Evolutionary conservation across 2,888 invertebrate species (phyloP).

Genomic region (Melinaea menophilus): DNA sequence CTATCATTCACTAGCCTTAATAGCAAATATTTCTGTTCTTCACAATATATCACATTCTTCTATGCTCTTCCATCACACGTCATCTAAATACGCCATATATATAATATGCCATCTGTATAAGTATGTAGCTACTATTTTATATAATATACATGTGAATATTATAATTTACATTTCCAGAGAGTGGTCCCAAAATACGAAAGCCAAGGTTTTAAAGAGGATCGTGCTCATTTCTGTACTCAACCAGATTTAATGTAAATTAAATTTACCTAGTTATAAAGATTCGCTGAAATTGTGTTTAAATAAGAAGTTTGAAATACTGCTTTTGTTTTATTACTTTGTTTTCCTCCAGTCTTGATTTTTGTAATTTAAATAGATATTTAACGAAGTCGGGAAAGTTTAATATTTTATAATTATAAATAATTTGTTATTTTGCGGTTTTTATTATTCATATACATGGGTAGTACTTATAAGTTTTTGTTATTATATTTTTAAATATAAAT

Average conservation of each 20-base stretch:
- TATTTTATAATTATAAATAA: no score
- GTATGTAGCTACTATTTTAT: background rate
- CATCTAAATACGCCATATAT: no score
- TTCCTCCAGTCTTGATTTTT: constrained; percentile 12
- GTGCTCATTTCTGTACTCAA: constrained; percentile 12
- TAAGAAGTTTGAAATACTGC: constrained; percentile 18
- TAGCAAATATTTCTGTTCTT: no score
- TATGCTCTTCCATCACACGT: no score
- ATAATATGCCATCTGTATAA: no score
- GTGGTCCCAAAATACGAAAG: background rate
- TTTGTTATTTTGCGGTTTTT: no score
- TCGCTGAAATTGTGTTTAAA: constrained; percentile 19
- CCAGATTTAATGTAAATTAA: constrained; percentile 20
- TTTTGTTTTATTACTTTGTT: constrained; percentile 20
- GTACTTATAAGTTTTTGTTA: no score
- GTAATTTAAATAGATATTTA: constrained; percentile 8
- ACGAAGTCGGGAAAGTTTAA: no score
- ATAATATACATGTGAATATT: constrained; percentile 1
- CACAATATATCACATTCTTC: no score
- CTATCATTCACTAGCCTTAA: no score
- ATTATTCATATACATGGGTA: no score
- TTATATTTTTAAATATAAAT: no score
- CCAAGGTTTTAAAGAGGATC: constrained; percentile 7
- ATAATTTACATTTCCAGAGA: background rate
- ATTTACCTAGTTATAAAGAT: constrained; percentile 22